Evolutionary conservation across 1,140 invertebrate species (phyloP).

Genomic region (Drosophila mojavensis): DNA sequence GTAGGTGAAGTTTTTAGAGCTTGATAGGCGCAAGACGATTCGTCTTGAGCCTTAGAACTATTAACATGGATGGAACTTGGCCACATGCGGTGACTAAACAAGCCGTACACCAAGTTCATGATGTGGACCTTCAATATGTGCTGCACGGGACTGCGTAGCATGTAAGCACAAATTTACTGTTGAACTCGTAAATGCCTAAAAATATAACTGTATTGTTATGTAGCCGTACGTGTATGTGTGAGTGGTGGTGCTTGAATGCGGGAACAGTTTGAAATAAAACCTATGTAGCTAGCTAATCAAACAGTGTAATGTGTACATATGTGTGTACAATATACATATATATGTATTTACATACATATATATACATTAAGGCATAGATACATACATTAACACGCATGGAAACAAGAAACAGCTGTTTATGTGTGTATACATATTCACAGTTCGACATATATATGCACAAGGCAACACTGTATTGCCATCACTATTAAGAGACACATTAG

Average conservation of each 20-base stretch:
- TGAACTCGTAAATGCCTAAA: background rate
- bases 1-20: slow-evolving; percentile 19
- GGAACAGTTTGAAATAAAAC: too few relatives aligned
- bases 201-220: background rate
- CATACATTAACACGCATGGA: too few relatives aligned
- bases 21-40: background rate
- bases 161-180: background rate
- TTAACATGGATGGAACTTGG: background rate
- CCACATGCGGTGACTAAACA: slow-evolving; percentile 6
- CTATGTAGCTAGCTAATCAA: too few relatives aligned
- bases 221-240: background rate
- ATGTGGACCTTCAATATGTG: background rate
- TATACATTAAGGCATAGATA: too few relatives aligned
- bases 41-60: background rate
- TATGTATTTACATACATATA: too few relatives aligned
- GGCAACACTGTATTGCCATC: background rate
- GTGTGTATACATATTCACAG: too few relatives aligned
- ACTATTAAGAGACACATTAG: too few relatives aligned
- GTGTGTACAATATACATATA: too few relatives aligned
- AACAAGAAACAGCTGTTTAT: too few relatives aligned
- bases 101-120: slow-evolving; percentile 12
- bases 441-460: background rate
- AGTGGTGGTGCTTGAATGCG: too few relatives aligned
- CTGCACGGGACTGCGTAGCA: background rate
- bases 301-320: too few relatives aligned